phyloP scores from a whole-genome alignment of 2,888 invertebrate genomes.

The Liposcelis brunnea region DNA sequence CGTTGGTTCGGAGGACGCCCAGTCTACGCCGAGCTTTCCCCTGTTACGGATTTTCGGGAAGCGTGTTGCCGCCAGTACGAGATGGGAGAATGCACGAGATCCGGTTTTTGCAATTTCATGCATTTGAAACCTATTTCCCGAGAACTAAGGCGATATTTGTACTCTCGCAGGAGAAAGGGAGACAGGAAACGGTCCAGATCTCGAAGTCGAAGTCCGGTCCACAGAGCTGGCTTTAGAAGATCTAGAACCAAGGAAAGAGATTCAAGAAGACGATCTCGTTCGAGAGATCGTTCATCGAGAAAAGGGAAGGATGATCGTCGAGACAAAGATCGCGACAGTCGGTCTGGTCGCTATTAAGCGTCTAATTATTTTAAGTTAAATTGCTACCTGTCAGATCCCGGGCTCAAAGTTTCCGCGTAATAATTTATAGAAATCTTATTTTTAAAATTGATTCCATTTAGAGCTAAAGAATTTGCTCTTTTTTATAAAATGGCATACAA shows the following conservation, averaged over 20 bases:
- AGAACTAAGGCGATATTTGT: conserved; percentile 65
- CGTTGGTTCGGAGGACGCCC: conserved; percentile 98
- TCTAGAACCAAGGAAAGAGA: conserved; percentile 24
- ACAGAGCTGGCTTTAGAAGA: conserved; percentile 28
- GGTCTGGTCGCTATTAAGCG: conserved; percentile 32
- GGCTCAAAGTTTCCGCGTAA: too few relatives aligned
- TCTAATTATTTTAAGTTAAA: too few relatives aligned
- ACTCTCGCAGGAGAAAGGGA: conserved; percentile 25
- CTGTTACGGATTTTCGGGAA: conserved; percentile 98
- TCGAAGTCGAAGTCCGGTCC: conserved; percentile 49
- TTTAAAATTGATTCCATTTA: too few relatives aligned
- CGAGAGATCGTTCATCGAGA: conserved; percentile 19
- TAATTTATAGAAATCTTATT: too few relatives aligned
- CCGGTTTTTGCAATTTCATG: conserved; percentile 99
- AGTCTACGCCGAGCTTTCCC: conserved; percentile 94
- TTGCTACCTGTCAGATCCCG: too few relatives aligned
- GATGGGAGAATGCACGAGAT: conserved; percentile 97
- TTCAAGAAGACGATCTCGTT: conserved; percentile 17
- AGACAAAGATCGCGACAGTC: conserved; percentile 26
- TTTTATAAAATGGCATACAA: too few relatives aligned
- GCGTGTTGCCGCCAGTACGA: conserved; percentile 99
- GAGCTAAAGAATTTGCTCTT: too few relatives aligned
- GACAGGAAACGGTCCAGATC: conserved; percentile 30
- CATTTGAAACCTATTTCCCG: conserved; percentile 96
- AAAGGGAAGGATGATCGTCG: conserved; percentile 22